phyloP scores from a whole-genome alignment of 2,888 invertebrate species.

The Lasius platythorax region DNA sequence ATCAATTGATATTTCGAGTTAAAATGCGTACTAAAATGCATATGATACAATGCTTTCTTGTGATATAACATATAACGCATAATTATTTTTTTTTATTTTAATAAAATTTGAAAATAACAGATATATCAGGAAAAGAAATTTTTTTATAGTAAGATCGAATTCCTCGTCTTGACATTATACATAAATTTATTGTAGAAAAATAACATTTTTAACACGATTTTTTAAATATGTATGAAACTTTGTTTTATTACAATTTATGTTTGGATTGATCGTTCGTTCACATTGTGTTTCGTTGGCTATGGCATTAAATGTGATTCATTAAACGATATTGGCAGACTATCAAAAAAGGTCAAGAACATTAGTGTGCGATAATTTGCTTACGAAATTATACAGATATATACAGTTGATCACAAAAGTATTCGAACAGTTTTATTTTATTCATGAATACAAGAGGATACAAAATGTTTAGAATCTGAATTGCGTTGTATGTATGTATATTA shows the following conservation, averaged over 20 bases:
- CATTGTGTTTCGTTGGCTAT: background rate
- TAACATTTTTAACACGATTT: no score
- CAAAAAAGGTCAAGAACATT: background rate
- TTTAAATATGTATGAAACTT: background rate
- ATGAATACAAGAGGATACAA: background rate
- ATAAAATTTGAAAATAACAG: background rate
- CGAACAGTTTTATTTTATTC: background rate
- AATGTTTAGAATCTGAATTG: no score
- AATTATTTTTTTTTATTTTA: background rate
- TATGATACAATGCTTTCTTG: background rate
- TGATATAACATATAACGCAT: background rate
- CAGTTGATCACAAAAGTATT: background rate
- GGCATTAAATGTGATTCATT: background rate
- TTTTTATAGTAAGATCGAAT: no score
- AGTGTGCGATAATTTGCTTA: background rate
- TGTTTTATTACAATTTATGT: background rate
- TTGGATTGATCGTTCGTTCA: background rate
- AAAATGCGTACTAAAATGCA: background rate
- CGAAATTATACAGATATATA: background rate
- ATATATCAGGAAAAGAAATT: no score
- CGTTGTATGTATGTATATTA: no score
- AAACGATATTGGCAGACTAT: background rate
- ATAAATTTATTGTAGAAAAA: no score
- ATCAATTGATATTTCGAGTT: constrained; percentile 36
- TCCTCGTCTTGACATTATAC: no score